These are phyloP conservation scores for Varanus salvator DNA, from an alignment of 2,113 vertebrate species.

Conservation along the genomic window DNA sequence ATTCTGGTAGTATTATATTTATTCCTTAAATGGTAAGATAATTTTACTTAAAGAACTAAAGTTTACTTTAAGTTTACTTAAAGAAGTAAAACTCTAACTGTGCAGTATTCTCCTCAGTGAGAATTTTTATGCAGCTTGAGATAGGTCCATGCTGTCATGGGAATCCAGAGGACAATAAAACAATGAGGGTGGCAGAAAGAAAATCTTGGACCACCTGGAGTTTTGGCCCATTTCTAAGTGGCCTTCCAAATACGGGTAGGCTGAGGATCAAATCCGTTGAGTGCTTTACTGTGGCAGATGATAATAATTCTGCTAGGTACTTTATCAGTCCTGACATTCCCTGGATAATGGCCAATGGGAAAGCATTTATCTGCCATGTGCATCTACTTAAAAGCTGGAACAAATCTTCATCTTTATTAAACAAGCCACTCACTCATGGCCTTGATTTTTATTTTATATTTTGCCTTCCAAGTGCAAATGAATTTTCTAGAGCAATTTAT, in stretches of 20 bases:
- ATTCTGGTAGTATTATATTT: not conserved
- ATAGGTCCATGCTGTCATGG: not conserved
- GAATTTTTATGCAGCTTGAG: conserved; percentile 35
- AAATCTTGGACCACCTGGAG: not conserved
- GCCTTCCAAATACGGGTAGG: not conserved
- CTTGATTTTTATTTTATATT: conserved; percentile 32
- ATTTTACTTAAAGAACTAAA: not conserved
- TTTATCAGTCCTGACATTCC: conserved; percentile 53
- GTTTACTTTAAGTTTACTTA: too few relatives aligned
- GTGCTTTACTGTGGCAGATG: conserved; percentile 51
- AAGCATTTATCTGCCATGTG: conserved; percentile 62
- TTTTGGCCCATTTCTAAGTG: conserved; percentile 20
- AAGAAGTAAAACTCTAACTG: conserved; percentile 8
- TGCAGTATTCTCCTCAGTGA: conserved; percentile 6
- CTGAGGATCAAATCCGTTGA: conserved; percentile 31
- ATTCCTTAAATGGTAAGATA: conserved; percentile 10
- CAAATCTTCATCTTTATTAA: conserved; percentile 65
- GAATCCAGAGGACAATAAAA: not conserved
- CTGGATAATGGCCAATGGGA: conserved; percentile 54
- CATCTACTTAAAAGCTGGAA: conserved; percentile 69
- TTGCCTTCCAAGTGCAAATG: conserved; percentile 51
- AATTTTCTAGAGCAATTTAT: conserved; percentile 58
- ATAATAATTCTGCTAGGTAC: conserved; percentile 48
- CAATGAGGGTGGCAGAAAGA: not conserved
- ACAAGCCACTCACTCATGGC: conserved; percentile 39